phyloP scores from a whole-genome alignment of 1,140 invertebrate species.

The Kradibia gibbosae region DNA sequence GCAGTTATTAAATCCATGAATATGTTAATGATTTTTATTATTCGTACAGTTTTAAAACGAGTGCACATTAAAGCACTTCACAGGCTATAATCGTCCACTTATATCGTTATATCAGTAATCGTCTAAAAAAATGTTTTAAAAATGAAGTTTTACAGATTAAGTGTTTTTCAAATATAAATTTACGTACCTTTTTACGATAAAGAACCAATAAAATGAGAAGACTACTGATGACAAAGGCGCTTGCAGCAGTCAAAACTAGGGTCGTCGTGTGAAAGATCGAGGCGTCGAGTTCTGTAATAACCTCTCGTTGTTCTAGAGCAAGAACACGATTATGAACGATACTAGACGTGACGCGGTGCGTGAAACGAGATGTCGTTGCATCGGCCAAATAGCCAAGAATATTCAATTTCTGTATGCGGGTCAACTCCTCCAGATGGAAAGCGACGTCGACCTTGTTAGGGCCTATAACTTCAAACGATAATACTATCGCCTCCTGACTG shows the following conservation, averaged over 20 bases:
- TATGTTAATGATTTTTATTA: no score
- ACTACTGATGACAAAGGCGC: conserved; percentile 81
- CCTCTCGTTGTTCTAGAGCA: conserved; percentile 79
- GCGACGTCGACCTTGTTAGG: conserved; percentile 79
- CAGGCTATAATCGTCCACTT: no score
- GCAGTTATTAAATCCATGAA: no score
- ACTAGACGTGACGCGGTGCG: conserved; percentile 73
- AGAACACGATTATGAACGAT: conserved; percentile 70
- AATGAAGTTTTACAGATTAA: no score
- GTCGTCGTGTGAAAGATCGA: conserved; percentile 81
- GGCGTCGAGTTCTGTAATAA: conserved; percentile 78
- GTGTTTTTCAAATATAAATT: no score
- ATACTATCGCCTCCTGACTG: conserved; percentile 73
- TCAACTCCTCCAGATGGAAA: conserved; percentile 78
- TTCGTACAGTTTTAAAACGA: no score
- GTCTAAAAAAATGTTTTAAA: no score
- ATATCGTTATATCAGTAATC: no score
- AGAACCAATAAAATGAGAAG: conserved; percentile 79
- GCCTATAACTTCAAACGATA: conserved; percentile 77
- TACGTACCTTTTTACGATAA: conserved; percentile 75
- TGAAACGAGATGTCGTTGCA: conserved; percentile 77
- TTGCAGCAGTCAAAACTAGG: conserved; percentile 79
- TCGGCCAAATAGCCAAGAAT: conserved; percentile 76
- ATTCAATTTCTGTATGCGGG: conserved; percentile 68
- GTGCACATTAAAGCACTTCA: no score